Evolutionary conservation across 2,888 invertebrate genomes (phyloP).

Genomic region (Brenthis hecate): DNA sequence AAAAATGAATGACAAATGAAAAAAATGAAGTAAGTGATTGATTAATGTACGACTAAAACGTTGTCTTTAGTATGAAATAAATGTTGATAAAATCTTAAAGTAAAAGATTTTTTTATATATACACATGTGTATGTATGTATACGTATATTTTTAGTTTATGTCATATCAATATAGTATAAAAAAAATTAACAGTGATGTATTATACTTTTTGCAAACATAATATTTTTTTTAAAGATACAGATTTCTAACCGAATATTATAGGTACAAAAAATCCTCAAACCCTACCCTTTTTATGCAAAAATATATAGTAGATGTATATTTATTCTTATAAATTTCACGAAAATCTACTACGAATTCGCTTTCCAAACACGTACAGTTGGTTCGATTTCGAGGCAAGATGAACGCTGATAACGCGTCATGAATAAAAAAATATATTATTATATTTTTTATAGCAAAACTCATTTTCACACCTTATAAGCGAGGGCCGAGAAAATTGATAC

Average conservation of each 20-base stretch:
- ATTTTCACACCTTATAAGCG: conserved; percentile 52
- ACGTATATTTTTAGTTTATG: background rate
- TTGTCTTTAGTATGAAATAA: conserved; percentile 31
- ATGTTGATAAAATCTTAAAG: background rate
- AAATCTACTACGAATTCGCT: conserved; percentile 56
- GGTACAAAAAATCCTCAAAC: background rate
- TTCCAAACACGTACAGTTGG: conserved; percentile 60
- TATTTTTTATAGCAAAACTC: conserved; percentile 45
- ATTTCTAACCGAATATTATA: background rate
- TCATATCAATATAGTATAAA: no score
- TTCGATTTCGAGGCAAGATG: conserved; percentile 57
- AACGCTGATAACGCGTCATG: conserved; percentile 54
- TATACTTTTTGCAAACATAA: no score
- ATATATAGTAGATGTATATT: conserved; percentile 24
- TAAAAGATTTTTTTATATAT: background rate
- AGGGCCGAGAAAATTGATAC: conserved; percentile 56
- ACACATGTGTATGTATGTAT: background rate
- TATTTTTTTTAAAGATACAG: no score
- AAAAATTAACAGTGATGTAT: no score
- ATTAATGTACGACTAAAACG: conserved; percentile 57
- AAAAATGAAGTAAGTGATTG: conserved; percentile 60
- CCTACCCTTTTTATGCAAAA: conserved; percentile 10
- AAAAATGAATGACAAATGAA: conserved; percentile 71
- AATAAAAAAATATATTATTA: conserved; percentile 55
- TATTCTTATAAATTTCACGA: conserved; percentile 43